These are phyloP conservation scores for Sternarchorhynchus goeldii DNA, from an alignment of 2,797 vertebrate genomes.

Conservation along the genomic window DNA sequence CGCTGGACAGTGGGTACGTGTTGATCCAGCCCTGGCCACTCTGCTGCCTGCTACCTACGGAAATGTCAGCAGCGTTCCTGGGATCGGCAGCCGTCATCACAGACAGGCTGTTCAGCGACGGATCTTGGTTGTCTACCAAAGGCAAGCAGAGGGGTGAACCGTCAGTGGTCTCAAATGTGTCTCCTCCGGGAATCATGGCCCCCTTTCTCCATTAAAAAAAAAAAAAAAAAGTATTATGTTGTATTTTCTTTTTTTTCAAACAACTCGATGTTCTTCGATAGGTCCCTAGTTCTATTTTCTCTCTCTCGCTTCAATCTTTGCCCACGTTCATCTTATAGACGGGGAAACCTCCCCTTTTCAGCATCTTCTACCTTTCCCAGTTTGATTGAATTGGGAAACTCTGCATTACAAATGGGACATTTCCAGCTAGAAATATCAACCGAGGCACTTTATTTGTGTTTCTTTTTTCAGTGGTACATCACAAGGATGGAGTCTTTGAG, in stretches of 20 bases:
- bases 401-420: constrained; percentile 17
- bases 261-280: not conserved
- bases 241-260: not conserved
- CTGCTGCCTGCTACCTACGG: constrained; percentile 88
- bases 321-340: not conserved
- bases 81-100: constrained; percentile 83
- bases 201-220: not conserved
- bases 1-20: constrained; percentile 94
- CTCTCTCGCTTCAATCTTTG: not conserved
- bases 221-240: not conserved
- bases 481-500: constrained; percentile 55
- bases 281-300: not conserved
- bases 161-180: not conserved
- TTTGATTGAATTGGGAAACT: constrained; percentile 16
- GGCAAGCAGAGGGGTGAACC: not conserved
- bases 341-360: constrained; percentile 25
- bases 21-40: constrained; percentile 97
- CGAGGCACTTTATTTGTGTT: constrained; percentile 9
- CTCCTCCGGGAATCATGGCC: no score
- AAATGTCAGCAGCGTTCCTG: constrained; percentile 87
- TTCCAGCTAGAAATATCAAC: constrained; percentile 36
- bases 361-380: constrained; percentile 20
- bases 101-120: constrained; percentile 81
- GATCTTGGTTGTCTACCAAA: constrained; percentile 90
- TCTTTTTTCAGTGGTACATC: constrained; percentile 36